Percentiles rank a stretch among this genome's conserved stretches.
Evolutionary conservation across 2,113 vertebrate species (phyloP).

Genomic region (Cheirogaleus medius): DNA sequence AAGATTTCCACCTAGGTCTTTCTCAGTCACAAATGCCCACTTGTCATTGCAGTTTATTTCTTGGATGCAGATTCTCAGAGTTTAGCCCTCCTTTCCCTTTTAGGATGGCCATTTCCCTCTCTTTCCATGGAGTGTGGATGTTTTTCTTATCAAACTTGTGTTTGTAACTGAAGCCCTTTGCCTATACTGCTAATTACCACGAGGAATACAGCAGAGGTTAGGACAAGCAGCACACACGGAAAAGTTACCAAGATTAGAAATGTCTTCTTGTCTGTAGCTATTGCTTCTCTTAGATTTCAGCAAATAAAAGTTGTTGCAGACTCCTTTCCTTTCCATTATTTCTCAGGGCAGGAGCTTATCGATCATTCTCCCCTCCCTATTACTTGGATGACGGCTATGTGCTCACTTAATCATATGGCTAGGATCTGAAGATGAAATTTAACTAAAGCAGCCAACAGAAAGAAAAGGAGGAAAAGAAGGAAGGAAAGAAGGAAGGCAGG

Average conservation of each 20-base stretch:
- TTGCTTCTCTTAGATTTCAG: background rate
- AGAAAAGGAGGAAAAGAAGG: too few species aligned
- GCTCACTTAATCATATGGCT: background rate
- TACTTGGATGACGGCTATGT: background rate
- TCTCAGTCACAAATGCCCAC: background rate
- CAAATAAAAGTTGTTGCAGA: background rate
- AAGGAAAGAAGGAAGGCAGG: accelerated
- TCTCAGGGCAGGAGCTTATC: background rate
- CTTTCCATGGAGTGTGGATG: background rate
- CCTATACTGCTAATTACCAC: background rate
- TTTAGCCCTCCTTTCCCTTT: too few species aligned
- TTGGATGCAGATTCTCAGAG: background rate
- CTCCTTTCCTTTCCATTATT: too few species aligned
- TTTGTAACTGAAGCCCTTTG: background rate
- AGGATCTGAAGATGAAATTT: background rate
- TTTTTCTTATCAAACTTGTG: background rate
- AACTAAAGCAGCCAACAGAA: background rate
- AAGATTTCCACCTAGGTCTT: background rate
- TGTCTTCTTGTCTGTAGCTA: background rate
- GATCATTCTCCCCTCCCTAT: background rate
- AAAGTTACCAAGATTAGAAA: background rate
- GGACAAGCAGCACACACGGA: background rate
- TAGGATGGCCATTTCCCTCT: background rate
- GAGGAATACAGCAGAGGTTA: background rate
- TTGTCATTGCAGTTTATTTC: background rate